These are phyloP conservation scores for Troilus luridus DNA, from an alignment of 2,888 invertebrate species.

Conservation along the genomic window DNA sequence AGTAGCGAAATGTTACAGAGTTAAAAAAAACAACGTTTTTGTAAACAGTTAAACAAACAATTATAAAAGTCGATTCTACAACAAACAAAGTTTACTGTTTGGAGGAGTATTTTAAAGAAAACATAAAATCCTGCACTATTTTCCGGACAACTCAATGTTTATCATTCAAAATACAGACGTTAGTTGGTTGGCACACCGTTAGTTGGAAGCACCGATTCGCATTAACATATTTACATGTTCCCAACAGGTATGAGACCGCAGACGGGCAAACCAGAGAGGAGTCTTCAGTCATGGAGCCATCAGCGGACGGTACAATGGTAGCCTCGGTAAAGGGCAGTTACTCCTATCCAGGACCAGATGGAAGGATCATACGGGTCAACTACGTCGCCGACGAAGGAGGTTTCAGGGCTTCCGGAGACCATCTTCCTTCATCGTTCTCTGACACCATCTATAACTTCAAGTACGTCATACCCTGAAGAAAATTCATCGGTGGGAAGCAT, in stretches of 20 bases:
- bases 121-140: no score
- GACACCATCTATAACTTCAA: conserved; percentile 57
- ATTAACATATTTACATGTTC: neutral
- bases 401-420: conserved; percentile 67
- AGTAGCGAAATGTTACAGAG: no score
- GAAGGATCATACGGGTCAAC: conserved; percentile 75
- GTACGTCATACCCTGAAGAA: conserved; percentile 33
- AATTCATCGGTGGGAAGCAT: neutral
- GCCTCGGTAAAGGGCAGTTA: conserved; percentile 71
- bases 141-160: neutral
- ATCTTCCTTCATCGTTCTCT: conserved; percentile 66
- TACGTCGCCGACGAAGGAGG: conserved; percentile 84
- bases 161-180: no score
- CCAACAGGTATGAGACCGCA: conserved; percentile 73
- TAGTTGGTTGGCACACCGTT: neutral
- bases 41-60: no score
- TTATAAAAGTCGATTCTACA: no score
- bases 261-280: conserved; percentile 75
- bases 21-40: no score
- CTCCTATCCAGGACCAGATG: conserved; percentile 82
- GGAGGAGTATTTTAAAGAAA: no score
- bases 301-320: conserved; percentile 75
- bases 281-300: conserved; percentile 73
- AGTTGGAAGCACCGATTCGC: neutral
- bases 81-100: no score